phyloP scores from a whole-genome alignment of 53 echinoderm and acorn worm species.

The Paelopatides confundens region DNA sequence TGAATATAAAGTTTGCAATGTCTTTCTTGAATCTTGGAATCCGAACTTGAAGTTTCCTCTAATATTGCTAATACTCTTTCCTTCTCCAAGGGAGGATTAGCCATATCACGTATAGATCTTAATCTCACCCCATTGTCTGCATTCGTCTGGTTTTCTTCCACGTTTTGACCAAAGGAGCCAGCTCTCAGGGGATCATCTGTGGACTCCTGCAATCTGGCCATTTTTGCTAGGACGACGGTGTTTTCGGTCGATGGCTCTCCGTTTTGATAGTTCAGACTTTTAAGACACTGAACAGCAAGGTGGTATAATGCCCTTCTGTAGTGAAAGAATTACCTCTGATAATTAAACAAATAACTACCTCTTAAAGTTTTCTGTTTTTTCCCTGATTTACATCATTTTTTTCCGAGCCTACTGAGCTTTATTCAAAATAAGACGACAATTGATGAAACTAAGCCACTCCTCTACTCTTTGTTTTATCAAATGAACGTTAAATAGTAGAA shows the following conservation, averaged over 20 bases:
- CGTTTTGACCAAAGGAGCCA: not conserved
- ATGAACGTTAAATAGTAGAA: no score
- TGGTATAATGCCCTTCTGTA: not conserved
- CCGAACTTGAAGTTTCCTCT: not conserved
- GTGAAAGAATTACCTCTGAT: no score
- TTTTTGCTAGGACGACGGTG: not conserved
- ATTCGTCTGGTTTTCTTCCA: not conserved
- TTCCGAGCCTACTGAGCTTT: no score
- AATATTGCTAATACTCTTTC: not conserved
- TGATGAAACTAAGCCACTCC: no score
- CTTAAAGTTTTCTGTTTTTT: no score
- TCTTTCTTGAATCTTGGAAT: not conserved
- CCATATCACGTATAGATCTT: not conserved
- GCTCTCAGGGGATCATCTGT: not conserved
- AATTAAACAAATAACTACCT: no score
- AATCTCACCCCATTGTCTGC: not conserved
- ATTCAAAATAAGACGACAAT: no score
- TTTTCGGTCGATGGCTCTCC: not conserved
- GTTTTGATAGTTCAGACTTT: not conserved
- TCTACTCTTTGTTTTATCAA: no score
- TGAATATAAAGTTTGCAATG: not conserved
- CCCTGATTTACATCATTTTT: no score
- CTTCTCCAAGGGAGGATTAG: not conserved
- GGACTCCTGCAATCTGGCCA: not conserved
- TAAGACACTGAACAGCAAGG: not conserved